Base-by-base conservation (phyloP, 2,888 invertebrate species). In the Cataglyphis altisquamis region DNA sequence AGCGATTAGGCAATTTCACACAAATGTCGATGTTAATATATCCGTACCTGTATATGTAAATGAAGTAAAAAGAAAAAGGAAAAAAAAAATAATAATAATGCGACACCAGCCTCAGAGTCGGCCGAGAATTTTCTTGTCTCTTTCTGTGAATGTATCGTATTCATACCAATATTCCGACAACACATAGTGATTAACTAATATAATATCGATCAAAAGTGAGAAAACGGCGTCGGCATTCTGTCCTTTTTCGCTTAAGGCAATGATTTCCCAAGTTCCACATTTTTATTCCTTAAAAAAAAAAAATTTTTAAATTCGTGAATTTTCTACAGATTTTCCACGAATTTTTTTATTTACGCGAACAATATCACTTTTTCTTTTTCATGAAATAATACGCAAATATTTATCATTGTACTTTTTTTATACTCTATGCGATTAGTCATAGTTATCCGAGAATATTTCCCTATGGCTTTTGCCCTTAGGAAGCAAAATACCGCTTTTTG, bases 1-100 rank as follows among this genome's bases (percentile, higher is more conserved):
- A 91, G 82, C 88, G 87, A 91, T 87, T 88, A 89, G 90, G 91
- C 91, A 67, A 89, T 87, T 91, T 91, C 89, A 90, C 89, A 90
- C 88, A 82, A 86, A 88, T 21, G 21, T 91, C 86, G 86, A 91
- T 88, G 91, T 91, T 91, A 87, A 87, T 84, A 78, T 89, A 85
- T 86, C 83, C 86, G 84, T 88, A 87, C 80, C 75, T 82, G 74
- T 86, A 84, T 70, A 45, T 60, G 52, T 86, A 85, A 83, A 55
- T 48, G 39, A 39, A n/a, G 3, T 39, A 32, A 21, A 29, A 60
- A 68, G 9, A 15, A 63, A 25, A 39, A 52, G 9, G 55, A 25
- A 32, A 36, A 39, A 21, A 74, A 80, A 60, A 32, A 39, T n/a
- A 39, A 29, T 15, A 70, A 15, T 41, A 68, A 55, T 41, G 68